phyloP scores from a whole-genome alignment of 2,888 invertebrate species.

The Enoplolaimus lenunculus region DNA sequence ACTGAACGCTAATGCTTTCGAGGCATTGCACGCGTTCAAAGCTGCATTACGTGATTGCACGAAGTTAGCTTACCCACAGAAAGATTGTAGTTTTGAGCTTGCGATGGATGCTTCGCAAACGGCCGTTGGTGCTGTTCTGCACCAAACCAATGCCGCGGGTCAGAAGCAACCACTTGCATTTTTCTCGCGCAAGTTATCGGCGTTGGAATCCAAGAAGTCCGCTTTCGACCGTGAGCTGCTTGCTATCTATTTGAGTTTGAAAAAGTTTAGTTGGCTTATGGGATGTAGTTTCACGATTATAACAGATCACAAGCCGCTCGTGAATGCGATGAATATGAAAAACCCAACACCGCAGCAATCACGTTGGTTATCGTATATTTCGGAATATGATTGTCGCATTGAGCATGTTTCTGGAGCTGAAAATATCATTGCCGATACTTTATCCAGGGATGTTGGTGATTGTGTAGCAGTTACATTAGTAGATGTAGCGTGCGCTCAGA shows the following conservation, averaged over 20 bases:
- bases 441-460: background rate
- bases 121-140: background rate
- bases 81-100: background rate
- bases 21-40: background rate
- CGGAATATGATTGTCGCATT: background rate
- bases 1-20: background rate
- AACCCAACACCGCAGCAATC: background rate
- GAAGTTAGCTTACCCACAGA: background rate
- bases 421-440: background rate
- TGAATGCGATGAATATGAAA: background rate
- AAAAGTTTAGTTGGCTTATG: background rate
- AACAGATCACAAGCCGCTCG: background rate
- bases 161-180: background rate
- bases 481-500: background rate
- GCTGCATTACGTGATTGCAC: background rate
- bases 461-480: background rate
- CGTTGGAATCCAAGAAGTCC: background rate
- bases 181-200: background rate
- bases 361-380: background rate
- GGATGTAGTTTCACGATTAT: background rate
- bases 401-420: background rate
- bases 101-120: background rate
- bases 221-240: background rate
- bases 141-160: background rate
- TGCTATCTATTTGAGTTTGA: background rate